Evolutionary conservation across 2,113 vertebrate species (phyloP).

Genomic region (Psephotus haematonotus): DNA sequence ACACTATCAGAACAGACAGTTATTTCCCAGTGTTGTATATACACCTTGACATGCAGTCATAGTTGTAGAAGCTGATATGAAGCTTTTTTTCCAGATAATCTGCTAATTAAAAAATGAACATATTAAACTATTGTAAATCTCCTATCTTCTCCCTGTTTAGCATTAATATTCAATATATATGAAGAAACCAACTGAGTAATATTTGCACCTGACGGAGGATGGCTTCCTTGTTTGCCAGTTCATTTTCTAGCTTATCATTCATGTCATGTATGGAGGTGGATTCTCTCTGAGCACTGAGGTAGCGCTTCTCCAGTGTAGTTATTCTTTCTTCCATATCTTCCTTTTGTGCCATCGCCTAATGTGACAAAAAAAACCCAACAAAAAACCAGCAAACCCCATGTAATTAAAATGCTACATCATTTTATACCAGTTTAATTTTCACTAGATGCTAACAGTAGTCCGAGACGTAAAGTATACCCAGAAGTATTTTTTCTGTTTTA

Average conservation of each 20-base stretch:
- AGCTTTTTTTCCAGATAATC: neutral
- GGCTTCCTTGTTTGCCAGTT: constrained; percentile 97
- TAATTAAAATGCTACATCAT: neutral
- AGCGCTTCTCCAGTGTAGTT: constrained; percentile 96
- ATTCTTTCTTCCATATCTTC: constrained; percentile 99
- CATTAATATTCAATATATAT: neutral
- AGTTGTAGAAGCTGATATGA: neutral
- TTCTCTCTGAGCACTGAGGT: constrained; percentile 97
- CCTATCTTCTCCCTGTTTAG: neutral
- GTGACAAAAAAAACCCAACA: neutral
- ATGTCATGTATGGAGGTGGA: constrained; percentile 98
- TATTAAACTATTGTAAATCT: neutral
- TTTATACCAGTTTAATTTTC: neutral
- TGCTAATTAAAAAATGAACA: neutral
- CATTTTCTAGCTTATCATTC: constrained; percentile 98
- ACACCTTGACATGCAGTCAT: neutral
- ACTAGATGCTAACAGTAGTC: neutral
- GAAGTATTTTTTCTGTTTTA: neutral
- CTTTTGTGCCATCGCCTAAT: constrained; percentile 97
- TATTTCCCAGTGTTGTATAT: neutral
- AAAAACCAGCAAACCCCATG: neutral
- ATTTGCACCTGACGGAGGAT: constrained; percentile 91
- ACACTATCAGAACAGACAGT: neutral
- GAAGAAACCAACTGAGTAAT: neutral
- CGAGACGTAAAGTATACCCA: neutral